phyloP scores from a whole-genome alignment of 2,113 vertebrate genomes.

The Vicugna pacos region DNA sequence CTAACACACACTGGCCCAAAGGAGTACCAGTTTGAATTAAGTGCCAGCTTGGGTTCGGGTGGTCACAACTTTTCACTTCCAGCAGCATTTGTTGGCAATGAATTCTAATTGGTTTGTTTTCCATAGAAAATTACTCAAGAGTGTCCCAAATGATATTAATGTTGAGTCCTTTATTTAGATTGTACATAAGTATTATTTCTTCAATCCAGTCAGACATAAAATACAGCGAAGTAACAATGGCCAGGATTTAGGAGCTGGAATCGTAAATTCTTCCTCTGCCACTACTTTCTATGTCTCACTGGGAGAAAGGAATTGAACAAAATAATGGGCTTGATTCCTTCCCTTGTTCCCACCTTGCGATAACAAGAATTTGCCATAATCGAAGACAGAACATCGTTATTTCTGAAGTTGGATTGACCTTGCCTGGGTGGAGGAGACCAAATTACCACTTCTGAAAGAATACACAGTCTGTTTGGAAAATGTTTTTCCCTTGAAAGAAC shows the following conservation, averaged over 20 bases:
- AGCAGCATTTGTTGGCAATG: not conserved
- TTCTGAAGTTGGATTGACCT: not conserved
- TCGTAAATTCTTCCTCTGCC: not conserved
- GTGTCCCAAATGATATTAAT: not conserved
- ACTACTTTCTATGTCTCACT: not conserved
- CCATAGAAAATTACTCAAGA: not conserved
- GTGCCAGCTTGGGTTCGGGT: not conserved
- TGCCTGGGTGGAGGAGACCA: not conserved
- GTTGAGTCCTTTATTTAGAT: not conserved
- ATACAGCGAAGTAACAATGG: not conserved
- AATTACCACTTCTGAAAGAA: not conserved
- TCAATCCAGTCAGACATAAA: not conserved
- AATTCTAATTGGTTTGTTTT: not conserved
- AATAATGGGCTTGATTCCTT: not conserved
- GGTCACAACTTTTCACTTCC: not conserved
- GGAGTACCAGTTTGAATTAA: not conserved
- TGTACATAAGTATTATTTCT: not conserved
- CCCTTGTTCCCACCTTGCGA: not conserved
- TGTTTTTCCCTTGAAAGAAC: constrained; percentile 11
- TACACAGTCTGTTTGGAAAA: not conserved
- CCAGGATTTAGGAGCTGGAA: not conserved
- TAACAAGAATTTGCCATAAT: not conserved
- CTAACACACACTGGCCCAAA: not conserved
- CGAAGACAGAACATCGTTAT: not conserved
- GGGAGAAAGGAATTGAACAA: not conserved